These are phyloP conservation scores for Oenanthe oenanthe DNA, from an alignment of 2,113 vertebrate species.

Conservation along the genomic window DNA sequence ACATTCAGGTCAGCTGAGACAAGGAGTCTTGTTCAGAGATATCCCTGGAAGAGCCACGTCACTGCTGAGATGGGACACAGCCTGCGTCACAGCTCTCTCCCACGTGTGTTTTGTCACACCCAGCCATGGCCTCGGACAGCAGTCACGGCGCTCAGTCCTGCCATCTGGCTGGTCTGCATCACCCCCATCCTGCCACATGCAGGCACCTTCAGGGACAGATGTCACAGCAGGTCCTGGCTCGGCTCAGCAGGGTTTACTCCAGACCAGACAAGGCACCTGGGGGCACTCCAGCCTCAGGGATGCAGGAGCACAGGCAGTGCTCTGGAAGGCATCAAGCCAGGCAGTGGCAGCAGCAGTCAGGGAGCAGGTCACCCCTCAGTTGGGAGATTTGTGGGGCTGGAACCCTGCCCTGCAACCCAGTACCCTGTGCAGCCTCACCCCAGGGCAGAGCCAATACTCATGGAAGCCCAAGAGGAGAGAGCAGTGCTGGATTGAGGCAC, in stretches of 20 bases:
- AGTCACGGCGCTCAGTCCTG: neutral
- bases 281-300: neutral
- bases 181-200: neutral
- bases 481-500: neutral
- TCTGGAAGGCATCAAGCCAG: neutral
- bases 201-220: neutral
- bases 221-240: neutral
- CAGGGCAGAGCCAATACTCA: neutral
- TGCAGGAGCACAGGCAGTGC: neutral
- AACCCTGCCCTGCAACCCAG: neutral
- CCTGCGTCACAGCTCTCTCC: neutral
- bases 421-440: neutral
- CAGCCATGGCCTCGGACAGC: neutral
- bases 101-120: neutral
- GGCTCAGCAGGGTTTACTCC: rapidly evolving
- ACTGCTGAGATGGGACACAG: neutral
- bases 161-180: neutral
- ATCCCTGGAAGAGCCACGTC: neutral
- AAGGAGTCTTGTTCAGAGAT: neutral
- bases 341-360: neutral
- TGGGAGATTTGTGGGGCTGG: neutral
- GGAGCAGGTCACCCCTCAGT: neutral
- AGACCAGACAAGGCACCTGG: neutral
- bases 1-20: neutral
- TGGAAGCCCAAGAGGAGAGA: neutral